These are phyloP conservation scores for Eupithecia centaureata DNA, from an alignment of 2,888 invertebrate species.

Conservation along the genomic window DNA sequence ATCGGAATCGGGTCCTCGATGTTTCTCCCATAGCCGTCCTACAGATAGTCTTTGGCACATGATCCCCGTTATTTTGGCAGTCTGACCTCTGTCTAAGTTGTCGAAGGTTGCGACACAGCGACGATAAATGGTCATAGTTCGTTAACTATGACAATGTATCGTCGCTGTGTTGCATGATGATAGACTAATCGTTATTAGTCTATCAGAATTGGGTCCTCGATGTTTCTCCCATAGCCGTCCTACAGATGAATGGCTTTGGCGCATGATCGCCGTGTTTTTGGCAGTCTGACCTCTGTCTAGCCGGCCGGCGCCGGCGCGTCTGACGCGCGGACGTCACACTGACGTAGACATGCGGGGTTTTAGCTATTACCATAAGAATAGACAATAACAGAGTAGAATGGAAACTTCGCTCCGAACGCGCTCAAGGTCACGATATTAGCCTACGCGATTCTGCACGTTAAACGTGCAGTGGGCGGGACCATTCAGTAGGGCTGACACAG, in stretches of 20 bases:
- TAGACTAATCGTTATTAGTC: too few species aligned
- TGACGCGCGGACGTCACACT: constrained; percentile 48
- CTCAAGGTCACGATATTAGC: too few species aligned
- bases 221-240: neutral
- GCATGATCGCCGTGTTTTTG: constrained; percentile 48
- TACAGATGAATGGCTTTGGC: constrained; percentile 39
- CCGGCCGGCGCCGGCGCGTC: constrained; percentile 66
- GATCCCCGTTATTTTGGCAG: constrained; percentile 51
- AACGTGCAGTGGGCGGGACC: too few species aligned
- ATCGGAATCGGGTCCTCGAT: neutral
- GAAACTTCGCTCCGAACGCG: too few species aligned
- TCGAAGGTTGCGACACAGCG: too few species aligned
- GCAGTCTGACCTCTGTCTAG: constrained; percentile 70
- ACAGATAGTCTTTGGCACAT: constrained; percentile 38
- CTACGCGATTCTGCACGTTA: too few species aligned
- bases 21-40: neutral
- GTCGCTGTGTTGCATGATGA: too few species aligned
- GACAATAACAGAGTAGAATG: too few species aligned
- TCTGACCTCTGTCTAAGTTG: constrained; percentile 72
- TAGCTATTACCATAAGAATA: too few species aligned
- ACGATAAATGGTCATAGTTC: too few species aligned
- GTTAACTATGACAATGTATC: too few species aligned
- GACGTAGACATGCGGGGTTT: constrained; percentile 31
- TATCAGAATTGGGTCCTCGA: neutral
- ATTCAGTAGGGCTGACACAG: too few species aligned